Evolutionary conservation across 2,797 vertebrate species (phyloP).

Genomic region (Chelonia mydas): DNA sequence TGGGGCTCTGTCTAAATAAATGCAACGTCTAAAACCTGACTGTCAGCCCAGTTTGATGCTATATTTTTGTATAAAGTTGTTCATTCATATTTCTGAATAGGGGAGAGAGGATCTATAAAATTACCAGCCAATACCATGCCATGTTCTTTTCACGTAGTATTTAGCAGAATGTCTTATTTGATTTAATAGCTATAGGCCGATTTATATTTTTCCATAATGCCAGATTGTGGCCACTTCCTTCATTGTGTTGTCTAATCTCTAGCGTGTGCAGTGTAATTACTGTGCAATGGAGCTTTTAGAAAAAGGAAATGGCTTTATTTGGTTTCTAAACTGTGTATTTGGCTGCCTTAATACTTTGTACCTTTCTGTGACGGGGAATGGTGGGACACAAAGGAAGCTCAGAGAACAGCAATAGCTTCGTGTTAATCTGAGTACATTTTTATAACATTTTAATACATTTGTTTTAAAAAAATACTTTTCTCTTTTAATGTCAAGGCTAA

Average conservation of each 20-base stretch:
- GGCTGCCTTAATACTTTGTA: neutral
- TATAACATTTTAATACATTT: slow-evolving; percentile 54
- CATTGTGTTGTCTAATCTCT: rapidly evolving
- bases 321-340: slow-evolving; percentile 17
- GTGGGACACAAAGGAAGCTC: rapidly evolving
- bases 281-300: neutral
- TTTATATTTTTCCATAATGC: slow-evolving; percentile 8
- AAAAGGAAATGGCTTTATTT: slow-evolving; percentile 27
- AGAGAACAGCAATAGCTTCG: neutral
- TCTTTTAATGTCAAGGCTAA: neutral
- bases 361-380: slow-evolving; percentile 20
- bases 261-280: neutral
- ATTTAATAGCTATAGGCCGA: neutral
- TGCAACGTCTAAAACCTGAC: rapidly evolving
- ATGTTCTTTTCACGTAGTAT: rapidly evolving
- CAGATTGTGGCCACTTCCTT: neutral
- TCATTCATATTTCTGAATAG: rapidly evolving
- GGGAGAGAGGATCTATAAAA: rapidly evolving
- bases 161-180: neutral
- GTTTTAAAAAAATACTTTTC: slow-evolving; percentile 44
- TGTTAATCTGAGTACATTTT: slow-evolving; percentile 43
- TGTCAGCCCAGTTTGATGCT: rapidly evolving
- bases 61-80: neutral
- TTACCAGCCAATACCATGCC: neutral
- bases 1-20: neutral